A percentile compares a stretch with the other conserved stretches of the same genome.
Evolutionary conservation across 1,140 invertebrate species (phyloP).

Genomic region (Pachyrhynchus sulphureomaculatus): DNA sequence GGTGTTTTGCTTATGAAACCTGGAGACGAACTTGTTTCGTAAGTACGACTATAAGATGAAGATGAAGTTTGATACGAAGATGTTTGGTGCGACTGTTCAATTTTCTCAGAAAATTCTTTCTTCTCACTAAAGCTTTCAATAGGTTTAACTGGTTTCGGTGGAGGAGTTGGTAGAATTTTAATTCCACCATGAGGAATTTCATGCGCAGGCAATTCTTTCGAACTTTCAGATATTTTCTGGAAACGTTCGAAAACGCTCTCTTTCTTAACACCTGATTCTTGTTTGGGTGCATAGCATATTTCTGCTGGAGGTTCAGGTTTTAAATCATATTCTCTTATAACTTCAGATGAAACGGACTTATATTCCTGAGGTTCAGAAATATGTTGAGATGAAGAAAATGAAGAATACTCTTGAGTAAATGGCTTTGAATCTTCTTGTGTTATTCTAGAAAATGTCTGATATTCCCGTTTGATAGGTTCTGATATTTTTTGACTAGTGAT

Average conservation of each 20-base stretch:
- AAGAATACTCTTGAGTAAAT: constrained; percentile 26
- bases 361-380: constrained; percentile 34
- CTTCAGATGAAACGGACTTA: constrained; percentile 32
- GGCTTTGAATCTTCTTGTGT: constrained; percentile 19
- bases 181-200: constrained; percentile 66
- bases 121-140: neutral
- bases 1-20: constrained; percentile 47
- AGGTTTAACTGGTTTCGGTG: constrained; percentile 36
- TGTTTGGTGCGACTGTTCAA: constrained; percentile 35
- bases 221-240: constrained; percentile 60
- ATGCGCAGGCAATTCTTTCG: constrained; percentile 57
- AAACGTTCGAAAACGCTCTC: constrained; percentile 63
- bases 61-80: constrained; percentile 35
- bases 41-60: constrained; percentile 29
- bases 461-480: constrained; percentile 29
- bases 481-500: constrained; percentile 33
- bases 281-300: constrained; percentile 58
- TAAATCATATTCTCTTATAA: constrained; percentile 57
- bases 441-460: constrained; percentile 33
- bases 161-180: constrained; percentile 59
- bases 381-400: constrained; percentile 28
- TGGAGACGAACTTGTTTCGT: constrained; percentile 23
- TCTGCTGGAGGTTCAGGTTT: constrained; percentile 72
- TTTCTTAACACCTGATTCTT: constrained; percentile 51
- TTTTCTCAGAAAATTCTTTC: constrained; percentile 42